These are phyloP conservation scores for Phoebastria nigripes DNA, from an alignment of 2,797 vertebrate species.

Conservation along the genomic window DNA sequence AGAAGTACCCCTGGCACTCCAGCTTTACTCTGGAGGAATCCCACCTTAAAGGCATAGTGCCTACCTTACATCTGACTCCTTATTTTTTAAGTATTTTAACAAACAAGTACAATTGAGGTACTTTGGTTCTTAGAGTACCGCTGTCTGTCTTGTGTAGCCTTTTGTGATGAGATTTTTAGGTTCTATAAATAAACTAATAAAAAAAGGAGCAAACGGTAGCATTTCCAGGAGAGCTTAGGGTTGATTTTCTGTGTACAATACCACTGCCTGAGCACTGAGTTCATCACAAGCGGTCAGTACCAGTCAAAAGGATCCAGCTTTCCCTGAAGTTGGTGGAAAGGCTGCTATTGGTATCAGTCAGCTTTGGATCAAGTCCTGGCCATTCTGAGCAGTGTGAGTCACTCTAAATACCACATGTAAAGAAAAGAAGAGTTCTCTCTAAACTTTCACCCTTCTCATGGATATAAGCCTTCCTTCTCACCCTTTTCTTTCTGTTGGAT, in stretches of 20 bases:
- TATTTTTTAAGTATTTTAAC: background rate
- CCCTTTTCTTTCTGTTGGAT: background rate
- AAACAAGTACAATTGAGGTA: background rate
- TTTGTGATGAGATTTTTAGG: background rate
- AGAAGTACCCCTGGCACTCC: background rate
- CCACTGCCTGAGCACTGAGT: background rate
- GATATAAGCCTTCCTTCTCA: background rate
- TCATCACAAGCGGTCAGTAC: accelerated
- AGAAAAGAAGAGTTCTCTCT: background rate
- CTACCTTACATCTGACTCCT: background rate
- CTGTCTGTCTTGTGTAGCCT: background rate
- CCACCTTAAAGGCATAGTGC: background rate
- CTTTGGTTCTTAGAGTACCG: background rate
- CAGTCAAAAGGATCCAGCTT: accelerated
- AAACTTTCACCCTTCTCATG: accelerated
- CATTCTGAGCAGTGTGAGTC: background rate
- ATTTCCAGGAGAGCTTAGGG: background rate
- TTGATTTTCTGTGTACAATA: accelerated
- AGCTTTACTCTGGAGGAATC: background rate
- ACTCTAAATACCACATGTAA: background rate
- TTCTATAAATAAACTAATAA: background rate
- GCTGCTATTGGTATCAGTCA: background rate
- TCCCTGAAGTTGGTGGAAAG: background rate
- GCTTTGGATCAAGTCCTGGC: background rate
- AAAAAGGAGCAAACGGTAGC: background rate